Conservation (phyloP, 2,113 vertebrate species). For the Phalacrocorax aristotelis region DNA sequence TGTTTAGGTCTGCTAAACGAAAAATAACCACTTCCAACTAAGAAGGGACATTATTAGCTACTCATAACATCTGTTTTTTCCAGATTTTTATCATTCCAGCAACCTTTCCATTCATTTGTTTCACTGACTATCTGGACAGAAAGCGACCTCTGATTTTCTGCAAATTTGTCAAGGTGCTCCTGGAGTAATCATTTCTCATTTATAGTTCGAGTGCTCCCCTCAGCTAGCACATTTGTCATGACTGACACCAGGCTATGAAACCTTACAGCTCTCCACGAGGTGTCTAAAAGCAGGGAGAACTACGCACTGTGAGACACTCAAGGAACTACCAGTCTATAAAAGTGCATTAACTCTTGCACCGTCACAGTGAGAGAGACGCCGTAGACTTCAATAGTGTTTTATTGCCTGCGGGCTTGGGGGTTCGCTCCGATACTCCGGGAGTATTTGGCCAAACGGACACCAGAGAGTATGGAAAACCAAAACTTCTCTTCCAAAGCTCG, state of each 20-base stretch:
- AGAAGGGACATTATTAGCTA: not conserved
- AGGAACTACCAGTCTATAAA: not conserved
- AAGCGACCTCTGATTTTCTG: conserved; percentile 31
- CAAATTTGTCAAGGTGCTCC: conserved; percentile 48
- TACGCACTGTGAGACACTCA: not conserved
- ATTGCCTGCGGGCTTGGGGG: not conserved
- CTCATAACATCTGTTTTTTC: conserved; percentile 19
- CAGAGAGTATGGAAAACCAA: not conserved
- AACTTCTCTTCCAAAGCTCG: not conserved
- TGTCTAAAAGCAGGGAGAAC: not conserved
- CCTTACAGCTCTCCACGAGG: conserved; percentile 32
- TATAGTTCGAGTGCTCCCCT: not conserved
- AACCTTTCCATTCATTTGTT: conserved; percentile 16
- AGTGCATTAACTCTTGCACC: not conserved
- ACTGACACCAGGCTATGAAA: conserved; percentile 25
- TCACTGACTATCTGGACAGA: not conserved
- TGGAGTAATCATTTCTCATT: conserved; percentile 50
- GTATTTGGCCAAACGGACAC: not conserved
- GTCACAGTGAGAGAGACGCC: not conserved
- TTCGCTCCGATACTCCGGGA: fast-evolving
- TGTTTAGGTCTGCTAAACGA: conserved; percentile 9
- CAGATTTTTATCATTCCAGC: not conserved
- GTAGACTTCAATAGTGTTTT: not conserved
- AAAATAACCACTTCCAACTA: conserved; percentile 34
- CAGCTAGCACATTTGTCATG: conserved; percentile 49